Conservation (phyloP, 2,888 invertebrate genomes). For the Oscheius onirici region DNA sequence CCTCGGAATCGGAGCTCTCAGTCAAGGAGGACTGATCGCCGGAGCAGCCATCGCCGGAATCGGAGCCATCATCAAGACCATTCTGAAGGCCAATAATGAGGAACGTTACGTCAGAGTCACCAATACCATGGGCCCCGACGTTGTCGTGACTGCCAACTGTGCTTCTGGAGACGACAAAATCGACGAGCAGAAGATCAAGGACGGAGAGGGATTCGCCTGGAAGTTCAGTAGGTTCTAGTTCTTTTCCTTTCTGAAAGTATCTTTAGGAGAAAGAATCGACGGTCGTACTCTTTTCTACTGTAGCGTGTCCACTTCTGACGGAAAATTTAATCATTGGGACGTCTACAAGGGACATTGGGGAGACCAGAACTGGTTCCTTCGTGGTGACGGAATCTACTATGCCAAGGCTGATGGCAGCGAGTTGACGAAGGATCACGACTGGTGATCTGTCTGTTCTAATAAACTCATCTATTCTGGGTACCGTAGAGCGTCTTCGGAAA, state of each 20-base stretch:
- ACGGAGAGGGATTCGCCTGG: neutral
- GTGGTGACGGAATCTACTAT: constrained; percentile 4
- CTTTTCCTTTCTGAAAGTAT: neutral
- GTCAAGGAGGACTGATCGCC: too few relatives aligned
- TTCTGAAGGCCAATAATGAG: neutral
- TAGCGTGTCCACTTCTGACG: neutral
- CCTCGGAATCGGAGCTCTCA: too few relatives aligned
- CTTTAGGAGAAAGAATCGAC: neutral
- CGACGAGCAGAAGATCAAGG: neutral
- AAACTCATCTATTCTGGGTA: too few relatives aligned
- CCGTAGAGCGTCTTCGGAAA: too few relatives aligned
- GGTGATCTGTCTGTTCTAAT: neutral
- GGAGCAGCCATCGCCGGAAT: neutral
- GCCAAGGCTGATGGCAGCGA: neutral
- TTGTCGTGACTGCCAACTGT: neutral
- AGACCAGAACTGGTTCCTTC: neutral
- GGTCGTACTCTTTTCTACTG: constrained; percentile 13
- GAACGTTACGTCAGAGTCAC: neutral
- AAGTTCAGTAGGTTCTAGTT: neutral
- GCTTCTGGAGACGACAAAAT: constrained; percentile 1
- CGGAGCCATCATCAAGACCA: neutral
- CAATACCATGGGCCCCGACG: neutral
- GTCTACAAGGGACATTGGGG: neutral
- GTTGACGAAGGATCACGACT: neutral
- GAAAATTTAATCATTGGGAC: constrained; percentile 4